Evolutionary conservation across 2,113 vertebrate genomes (phyloP), one percentile per base, ranked within the genome.

Genomic region (Takifugu flavidus): DNA sequence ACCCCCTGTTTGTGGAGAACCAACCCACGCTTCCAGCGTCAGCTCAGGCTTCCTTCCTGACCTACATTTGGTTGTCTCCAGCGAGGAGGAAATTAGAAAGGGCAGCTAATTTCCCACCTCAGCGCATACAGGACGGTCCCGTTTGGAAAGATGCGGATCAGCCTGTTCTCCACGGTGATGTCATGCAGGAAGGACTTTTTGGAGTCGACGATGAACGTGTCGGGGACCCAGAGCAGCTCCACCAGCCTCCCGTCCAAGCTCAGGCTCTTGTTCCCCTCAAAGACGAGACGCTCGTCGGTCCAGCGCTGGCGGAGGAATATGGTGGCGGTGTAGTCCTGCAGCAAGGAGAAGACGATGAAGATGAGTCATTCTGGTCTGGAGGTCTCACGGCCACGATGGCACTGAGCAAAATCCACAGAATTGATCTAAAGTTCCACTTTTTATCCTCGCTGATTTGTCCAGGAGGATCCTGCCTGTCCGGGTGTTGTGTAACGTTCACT

Each of bases 151-250:
- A 95, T 95, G 75, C 93, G 91, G 79, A 95, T 95, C 5, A 95
- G 91, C 71, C 92, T 89, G 87, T 96, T 96, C 78, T 95, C 93
- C 72, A 96, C 94, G 10, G 94, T 95, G 83, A 95, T 92, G 84
- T 96, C 94, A 63, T 94, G 94, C 73, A 95, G 93, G 82, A 96
- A 96, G 64, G 93, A 95, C 75, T 89, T 95, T 80, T 96, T 95
- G 60, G 94, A 96, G 83, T 96, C 94, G 25, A 95, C 94, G 62
- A 95, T 95, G 54, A 96, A 96, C 0, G 94, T 96, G 58, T 96
- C 94, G 0, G 93, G 94, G 6, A 95, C 93, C 94, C 94, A 96
- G 53, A 95, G 93, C 76, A 95, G 91, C 86, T 96, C 94, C 59
- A 95, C 94, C 0, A 95, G 91, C 1, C 94, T 88, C 20, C 94